Evolutionary conservation across 2,797 vertebrate species (phyloP).

Genomic region (Myotis myotis): DNA sequence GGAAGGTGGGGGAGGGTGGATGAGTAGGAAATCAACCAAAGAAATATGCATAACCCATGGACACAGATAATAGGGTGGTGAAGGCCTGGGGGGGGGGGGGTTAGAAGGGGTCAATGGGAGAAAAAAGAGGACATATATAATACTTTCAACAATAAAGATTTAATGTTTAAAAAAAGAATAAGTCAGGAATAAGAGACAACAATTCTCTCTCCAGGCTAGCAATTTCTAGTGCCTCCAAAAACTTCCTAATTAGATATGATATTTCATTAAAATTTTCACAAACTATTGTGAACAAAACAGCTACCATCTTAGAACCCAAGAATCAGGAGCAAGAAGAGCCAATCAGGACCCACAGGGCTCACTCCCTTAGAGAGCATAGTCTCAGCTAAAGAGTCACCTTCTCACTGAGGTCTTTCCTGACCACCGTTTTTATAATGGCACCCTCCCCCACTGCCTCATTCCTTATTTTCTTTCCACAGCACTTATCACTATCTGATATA

Average conservation of each 20-base stretch:
- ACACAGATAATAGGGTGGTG: too few species aligned
- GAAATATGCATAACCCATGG: too few species aligned
- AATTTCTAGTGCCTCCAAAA: background rate
- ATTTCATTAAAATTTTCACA: conserved; percentile 22
- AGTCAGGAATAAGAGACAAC: background rate
- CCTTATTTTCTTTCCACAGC: background rate
- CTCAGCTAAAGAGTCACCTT: background rate
- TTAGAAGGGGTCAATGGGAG: too few species aligned
- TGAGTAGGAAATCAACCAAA: too few species aligned
- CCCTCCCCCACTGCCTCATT: background rate
- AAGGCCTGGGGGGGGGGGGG: too few species aligned
- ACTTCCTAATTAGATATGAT: background rate
- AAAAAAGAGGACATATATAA: too few species aligned
- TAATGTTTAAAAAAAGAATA: background rate
- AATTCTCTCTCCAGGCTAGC: background rate
- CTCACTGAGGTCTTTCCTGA: background rate
- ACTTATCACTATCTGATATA: background rate
- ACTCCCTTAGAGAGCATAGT: background rate
- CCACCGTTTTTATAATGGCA: background rate
- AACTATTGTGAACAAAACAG: conserved; percentile 35
- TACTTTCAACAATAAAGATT: too few species aligned
- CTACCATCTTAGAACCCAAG: background rate
- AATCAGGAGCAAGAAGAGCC: conserved; percentile 6
- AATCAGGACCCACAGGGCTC: background rate
- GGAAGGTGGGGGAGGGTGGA: too few species aligned